phyloP scores from a whole-genome alignment of 2,797 vertebrate genomes.

The Dryobates pubescens region DNA sequence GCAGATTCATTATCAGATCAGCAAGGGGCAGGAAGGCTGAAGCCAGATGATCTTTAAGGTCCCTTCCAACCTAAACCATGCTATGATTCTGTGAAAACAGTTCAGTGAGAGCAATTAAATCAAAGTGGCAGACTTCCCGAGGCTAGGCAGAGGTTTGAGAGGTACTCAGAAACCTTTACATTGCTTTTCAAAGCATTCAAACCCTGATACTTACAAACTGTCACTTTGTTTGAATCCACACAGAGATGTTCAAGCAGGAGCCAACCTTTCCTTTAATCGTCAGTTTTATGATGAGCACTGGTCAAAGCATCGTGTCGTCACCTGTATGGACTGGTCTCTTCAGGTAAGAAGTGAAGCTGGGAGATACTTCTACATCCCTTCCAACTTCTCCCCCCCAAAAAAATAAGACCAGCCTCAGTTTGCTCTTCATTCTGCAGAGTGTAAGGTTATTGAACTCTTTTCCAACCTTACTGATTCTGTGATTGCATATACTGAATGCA shows the following conservation, averaged over 20 bases:
- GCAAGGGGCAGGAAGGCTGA: neutral
- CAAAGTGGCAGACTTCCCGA: neutral
- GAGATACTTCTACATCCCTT: neutral
- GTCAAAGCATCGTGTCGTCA: slow-evolving; percentile 97
- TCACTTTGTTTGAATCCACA: slow-evolving; percentile 46
- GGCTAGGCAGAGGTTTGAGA: neutral
- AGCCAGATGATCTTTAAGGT: too few species aligned
- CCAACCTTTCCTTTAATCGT: slow-evolving; percentile 91
- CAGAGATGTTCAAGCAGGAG: slow-evolving; percentile 88
- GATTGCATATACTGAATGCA: neutral
- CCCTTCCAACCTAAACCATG: too few species aligned
- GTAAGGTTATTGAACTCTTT: neutral
- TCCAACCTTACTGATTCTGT: too few species aligned
- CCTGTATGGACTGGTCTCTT: slow-evolving; percentile 96
- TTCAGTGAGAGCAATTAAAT: neutral
- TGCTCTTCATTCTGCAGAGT: neutral
- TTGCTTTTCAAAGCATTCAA: neutral
- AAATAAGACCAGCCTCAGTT: neutral
- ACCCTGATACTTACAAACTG: neutral
- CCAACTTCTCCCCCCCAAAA: neutral
- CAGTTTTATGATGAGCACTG: slow-evolving; percentile 97
- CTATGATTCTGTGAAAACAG: neutral
- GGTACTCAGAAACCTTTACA: neutral
- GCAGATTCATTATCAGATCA: neutral
- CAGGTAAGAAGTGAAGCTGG: slow-evolving; percentile 82